These are phyloP conservation scores for Rousettus madagascariensis DNA, from an alignment of 2,797 vertebrate species.

Conservation along the genomic window DNA sequence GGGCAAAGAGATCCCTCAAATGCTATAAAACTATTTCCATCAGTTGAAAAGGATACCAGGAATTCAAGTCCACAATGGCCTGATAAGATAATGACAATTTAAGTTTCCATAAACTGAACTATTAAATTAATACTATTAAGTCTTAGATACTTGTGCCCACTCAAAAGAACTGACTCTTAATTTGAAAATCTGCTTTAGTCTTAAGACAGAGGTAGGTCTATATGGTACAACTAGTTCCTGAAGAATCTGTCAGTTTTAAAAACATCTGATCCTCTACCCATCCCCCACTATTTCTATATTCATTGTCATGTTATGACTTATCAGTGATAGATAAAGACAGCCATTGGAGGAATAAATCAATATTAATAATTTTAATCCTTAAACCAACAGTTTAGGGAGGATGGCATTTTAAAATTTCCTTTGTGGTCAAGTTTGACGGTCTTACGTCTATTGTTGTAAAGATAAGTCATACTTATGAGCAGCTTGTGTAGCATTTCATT, in stretches of 20 bases:
- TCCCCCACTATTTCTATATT: neutral
- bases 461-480: neutral
- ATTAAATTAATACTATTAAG: neutral
- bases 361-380: constrained; percentile 49
- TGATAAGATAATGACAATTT: neutral
- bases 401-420: constrained; percentile 17
- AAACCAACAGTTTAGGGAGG: constrained; percentile 16
- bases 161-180: neutral
- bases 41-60: neutral
- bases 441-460: neutral
- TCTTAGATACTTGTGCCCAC: neutral
- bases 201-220: neutral
- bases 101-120: neutral
- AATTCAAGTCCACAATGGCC: neutral
- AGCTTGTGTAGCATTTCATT: neutral
- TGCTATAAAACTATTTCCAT: neutral
- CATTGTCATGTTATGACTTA: neutral
- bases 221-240: neutral
- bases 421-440: constrained; percentile 17
- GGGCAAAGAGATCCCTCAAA: neutral
- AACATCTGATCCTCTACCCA: neutral
- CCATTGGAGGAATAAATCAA: neutral
- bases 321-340: neutral
- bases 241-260: neutral
- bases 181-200: neutral